Evolutionary conservation across 2,113 vertebrate genomes (phyloP), one percentile per base, ranked within the genome.

Genomic region (Choloepus hoffmanni): DNA sequence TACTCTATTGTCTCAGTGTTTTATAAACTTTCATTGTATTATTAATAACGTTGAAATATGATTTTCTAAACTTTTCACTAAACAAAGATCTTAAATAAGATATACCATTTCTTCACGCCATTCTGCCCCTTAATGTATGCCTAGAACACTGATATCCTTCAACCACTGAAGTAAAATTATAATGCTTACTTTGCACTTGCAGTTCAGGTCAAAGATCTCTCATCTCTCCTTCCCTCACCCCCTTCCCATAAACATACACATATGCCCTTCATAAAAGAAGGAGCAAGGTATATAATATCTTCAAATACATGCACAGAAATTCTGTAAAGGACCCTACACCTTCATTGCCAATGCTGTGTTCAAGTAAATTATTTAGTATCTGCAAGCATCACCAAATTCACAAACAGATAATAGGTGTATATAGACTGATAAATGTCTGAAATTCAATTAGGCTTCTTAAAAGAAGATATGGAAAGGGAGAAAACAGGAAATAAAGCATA

Each of bases 131-230:
- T 36, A 67, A 7, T 76, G 45, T 55, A 48, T 65, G 13, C 60
- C 63, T 88, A 28, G 70, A 48, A 68, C 40, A 48, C 26, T 74
- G 45, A 36, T 63, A 45, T n/a, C 6, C 13, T 89, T 23, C 68
- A 43, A 40, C 4, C 36, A 23, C 26, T 55, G 30, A 5, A 62
- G 13, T 23, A n/a, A 79, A 77, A 33, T 58, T 73, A 12, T 48
- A 79, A 85, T 45, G n/a, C 7, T n/a, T 65, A 65, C 19, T 65
- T 89, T 45, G 43, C 13, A 79, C 10, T 70, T 72, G 63, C 0
- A 4, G 62, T 55, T 68, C 15, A 83, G 60, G 40, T 81, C 13
- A 89, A 89, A 92, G n/a, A 16, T 92, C 76, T 92, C 68, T 92
- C 33, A 88, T 43, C 10, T 82, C 30, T 67, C 3, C 50, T 2